Evolutionary conservation across 2,113 vertebrate species (phyloP), one percentile per base, ranked within the genome.

Genomic region (Forbesichthys papilliferus): DNA sequence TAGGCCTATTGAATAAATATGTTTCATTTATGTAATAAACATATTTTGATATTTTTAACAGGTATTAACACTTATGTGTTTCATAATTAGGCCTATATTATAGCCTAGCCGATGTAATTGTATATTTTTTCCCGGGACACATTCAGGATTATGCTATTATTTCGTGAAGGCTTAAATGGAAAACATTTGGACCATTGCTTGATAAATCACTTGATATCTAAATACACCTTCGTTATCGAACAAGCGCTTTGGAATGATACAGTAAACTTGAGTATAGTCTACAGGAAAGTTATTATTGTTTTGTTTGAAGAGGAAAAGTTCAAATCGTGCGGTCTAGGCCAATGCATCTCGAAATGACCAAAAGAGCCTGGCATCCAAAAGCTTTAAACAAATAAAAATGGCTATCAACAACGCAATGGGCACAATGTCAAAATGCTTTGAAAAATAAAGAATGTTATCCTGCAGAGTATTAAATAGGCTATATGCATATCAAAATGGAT

Each of bases 221-320:
- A n/a, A 8, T 8, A 1, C 4, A 4, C 1, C 1, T 9, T 13
- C 11, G 1, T 49, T 27, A 11, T 34, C 9, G 33, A 61, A 54
- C 4, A 3, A n/a, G 8, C 16, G 4, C n/a, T 47, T 55, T 14
- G 10, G 34, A 12, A 9, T 51, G 11, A 1, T 60, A 16, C 1
- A 0, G 4, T 13, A 1, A 20, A 61, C 11, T 3, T 3, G 20
- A 27, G 56, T 18, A 11, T 3, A 8, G 27, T 13, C n/a, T 0
- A 0, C 27, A n/a, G 54, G 42, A n/a, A 10, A n/a, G 5, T 16
- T 46, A 68, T 71, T 49, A 60, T 64, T 68, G 46, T 74, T 64
- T 49, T 46, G 27, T 5, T 9, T 11, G 55, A 12, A 0, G 18
- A 2, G 18, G 59, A 78, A 74, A 82, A 85, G 69, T 82, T 2